These are phyloP conservation scores for Fistularia commersonii DNA, from an alignment of 2,797 vertebrate species.

Conservation along the genomic window DNA sequence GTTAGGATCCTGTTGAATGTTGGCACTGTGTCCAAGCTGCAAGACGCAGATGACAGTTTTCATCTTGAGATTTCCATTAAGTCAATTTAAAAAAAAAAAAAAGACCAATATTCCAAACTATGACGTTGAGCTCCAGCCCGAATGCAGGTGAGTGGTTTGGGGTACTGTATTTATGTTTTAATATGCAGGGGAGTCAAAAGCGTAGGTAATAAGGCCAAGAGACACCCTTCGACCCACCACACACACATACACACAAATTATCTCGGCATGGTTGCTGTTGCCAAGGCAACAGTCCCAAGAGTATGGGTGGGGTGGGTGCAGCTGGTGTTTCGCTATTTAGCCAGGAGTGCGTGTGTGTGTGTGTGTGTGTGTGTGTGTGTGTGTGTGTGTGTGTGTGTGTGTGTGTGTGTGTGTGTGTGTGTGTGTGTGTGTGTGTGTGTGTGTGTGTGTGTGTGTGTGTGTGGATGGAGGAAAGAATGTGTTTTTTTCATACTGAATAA, in stretches of 20 bases:
- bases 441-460: slow-evolving; percentile 24
- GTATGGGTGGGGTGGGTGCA: slow-evolving; percentile 68
- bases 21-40: slow-evolving; percentile 5
- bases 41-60: slow-evolving; percentile 1
- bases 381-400: slow-evolving; percentile 8
- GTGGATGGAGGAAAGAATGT: slow-evolving; percentile 35
- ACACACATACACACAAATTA: slow-evolving; percentile 47
- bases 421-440: slow-evolving; percentile 25
- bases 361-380: slow-evolving; percentile 3
- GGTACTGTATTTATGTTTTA: not conserved
- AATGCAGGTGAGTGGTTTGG: slow-evolving; percentile 35
- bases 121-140: slow-evolving; percentile 29
- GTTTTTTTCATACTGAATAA: slow-evolving; percentile 39
- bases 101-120: slow-evolving; percentile 33
- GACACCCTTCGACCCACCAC: slow-evolving; percentile 37
- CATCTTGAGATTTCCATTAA: slow-evolving; percentile 11
- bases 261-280: slow-evolving; percentile 70
- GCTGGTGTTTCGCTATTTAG: slow-evolving; percentile 61
- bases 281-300: slow-evolving; percentile 73
- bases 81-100: not conserved
- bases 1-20: slow-evolving; percentile 29
- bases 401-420: slow-evolving; percentile 23
- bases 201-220: slow-evolving; percentile 25
- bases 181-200: not conserved
- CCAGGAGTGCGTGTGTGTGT: slow-evolving; percentile 10